phyloP scores from a whole-genome alignment of 2,797 vertebrate species.

The Cossypha niveicapilla region DNA sequence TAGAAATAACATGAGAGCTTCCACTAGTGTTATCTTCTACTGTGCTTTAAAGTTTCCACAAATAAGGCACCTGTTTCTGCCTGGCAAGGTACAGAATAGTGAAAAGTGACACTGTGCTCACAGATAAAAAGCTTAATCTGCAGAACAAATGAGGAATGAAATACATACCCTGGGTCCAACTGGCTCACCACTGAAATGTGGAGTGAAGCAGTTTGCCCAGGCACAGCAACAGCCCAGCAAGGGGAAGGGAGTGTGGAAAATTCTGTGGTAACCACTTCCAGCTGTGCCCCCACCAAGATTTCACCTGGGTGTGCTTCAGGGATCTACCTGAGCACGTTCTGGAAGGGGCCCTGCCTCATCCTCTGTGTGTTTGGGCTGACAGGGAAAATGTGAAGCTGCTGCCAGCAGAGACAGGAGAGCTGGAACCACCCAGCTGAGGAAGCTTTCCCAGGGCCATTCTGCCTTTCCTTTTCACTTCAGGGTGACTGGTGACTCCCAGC shows the following conservation, averaged over 20 bases:
- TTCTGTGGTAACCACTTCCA: neutral
- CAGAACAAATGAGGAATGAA: neutral
- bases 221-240: neutral
- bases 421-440: neutral
- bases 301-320: neutral
- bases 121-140: neutral
- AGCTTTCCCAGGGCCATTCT: neutral
- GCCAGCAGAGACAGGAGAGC: neutral
- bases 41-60: neutral
- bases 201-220: neutral
- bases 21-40: neutral
- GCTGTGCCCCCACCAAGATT: neutral
- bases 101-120: neutral
- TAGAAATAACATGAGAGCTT: neutral
- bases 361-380: accelerated
- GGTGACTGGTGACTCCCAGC: neutral
- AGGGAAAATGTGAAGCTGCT: neutral
- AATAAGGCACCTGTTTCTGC: neutral
- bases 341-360: neutral
- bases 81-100: neutral
- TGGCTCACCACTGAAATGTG: neutral
- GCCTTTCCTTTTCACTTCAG: neutral
- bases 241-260: neutral
- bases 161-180: neutral
- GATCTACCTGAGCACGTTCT: accelerated